These are phyloP conservation scores for Paracyclopina nana DNA, from an alignment of 1,140 invertebrate genomes.

Conservation along the genomic window DNA sequence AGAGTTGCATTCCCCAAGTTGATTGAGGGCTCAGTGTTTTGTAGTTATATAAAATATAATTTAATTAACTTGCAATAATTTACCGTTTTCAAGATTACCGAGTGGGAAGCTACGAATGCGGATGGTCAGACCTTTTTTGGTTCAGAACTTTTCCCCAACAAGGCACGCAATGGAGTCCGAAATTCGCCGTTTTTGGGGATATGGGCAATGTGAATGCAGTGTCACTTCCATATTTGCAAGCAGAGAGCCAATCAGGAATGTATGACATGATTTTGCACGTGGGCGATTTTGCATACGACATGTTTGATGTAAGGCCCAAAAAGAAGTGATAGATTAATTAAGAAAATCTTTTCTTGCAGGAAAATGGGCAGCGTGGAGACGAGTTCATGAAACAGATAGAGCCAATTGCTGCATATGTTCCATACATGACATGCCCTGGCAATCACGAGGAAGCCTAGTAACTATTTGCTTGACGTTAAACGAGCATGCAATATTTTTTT, in stretches of 20 bases:
- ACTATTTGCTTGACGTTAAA: slow-evolving; percentile 12
- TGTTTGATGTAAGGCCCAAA: slow-evolving; percentile 42
- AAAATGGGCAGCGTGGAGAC: slow-evolving; percentile 57
- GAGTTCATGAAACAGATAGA: slow-evolving; percentile 78
- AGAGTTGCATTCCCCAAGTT: background rate
- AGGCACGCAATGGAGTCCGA: slow-evolving; percentile 47
- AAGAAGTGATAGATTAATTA: background rate
- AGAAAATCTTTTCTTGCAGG: slow-evolving; percentile 22
- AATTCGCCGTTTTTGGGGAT: slow-evolving; percentile 68
- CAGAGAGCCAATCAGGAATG: slow-evolving; percentile 51
- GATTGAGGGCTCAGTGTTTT: background rate
- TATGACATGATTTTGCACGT: slow-evolving; percentile 80
- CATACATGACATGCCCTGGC: slow-evolving; percentile 77
- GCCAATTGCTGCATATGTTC: slow-evolving; percentile 58
- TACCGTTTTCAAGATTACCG: slow-evolving; percentile 43
- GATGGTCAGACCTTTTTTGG: slow-evolving; percentile 56
- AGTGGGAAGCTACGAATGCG: slow-evolving; percentile 49
- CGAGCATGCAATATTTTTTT: slow-evolving; percentile 2
- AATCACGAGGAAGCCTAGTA: slow-evolving; percentile 72
- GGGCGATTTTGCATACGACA: slow-evolving; percentile 90
- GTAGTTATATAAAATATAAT: background rate
- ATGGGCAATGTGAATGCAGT: slow-evolving; percentile 69
- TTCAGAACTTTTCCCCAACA: slow-evolving; percentile 43
- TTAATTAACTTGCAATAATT: background rate
- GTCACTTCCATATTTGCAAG: slow-evolving; percentile 44